Conservation (phyloP, 1,140 invertebrate species). For the Oryzaephilus surinamensis region DNA sequence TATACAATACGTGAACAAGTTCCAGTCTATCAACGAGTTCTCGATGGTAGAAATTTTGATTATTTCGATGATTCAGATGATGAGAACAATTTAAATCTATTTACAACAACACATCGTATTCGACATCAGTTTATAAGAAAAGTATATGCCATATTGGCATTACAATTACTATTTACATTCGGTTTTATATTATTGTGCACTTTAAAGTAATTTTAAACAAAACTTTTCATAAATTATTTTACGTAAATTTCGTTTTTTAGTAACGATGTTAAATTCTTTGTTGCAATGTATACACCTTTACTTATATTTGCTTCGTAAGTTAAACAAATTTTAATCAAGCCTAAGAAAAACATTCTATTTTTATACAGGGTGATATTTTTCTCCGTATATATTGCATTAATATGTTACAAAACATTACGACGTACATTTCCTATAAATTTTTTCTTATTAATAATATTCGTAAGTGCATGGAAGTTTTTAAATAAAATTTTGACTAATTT, state of each 20-base stretch:
- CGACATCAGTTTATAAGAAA: constrained; percentile 5
- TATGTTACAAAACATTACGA: constrained; percentile 12
- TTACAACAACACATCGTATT: too few species aligned
- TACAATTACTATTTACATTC: constrained; percentile 17
- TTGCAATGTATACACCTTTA: not conserved
- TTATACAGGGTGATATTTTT: constrained; percentile 1
- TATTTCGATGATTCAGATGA: too few species aligned
- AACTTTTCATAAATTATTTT: too few species aligned
- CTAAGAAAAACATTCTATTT: too few species aligned
- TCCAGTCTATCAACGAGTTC: too few species aligned
- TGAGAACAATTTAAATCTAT: too few species aligned
- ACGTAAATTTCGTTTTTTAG: not conserved
- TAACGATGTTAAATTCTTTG: not conserved
- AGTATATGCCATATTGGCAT: constrained; percentile 17
- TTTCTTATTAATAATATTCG: constrained; percentile 17
- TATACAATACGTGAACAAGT: too few species aligned
- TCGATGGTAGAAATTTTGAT: too few species aligned
- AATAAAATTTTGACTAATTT: not conserved
- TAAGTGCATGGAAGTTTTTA: not conserved
- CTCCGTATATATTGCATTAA: constrained; percentile 8
- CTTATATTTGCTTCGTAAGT: constrained; percentile 6
- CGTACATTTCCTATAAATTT: constrained; percentile 21
- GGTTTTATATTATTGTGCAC: constrained; percentile 9
- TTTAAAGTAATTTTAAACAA: constrained; percentile 4
- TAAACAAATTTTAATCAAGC: constrained; percentile 5